Conservation (phyloP, 2,113 vertebrate genomes). For the Gymnogyps californianus region DNA sequence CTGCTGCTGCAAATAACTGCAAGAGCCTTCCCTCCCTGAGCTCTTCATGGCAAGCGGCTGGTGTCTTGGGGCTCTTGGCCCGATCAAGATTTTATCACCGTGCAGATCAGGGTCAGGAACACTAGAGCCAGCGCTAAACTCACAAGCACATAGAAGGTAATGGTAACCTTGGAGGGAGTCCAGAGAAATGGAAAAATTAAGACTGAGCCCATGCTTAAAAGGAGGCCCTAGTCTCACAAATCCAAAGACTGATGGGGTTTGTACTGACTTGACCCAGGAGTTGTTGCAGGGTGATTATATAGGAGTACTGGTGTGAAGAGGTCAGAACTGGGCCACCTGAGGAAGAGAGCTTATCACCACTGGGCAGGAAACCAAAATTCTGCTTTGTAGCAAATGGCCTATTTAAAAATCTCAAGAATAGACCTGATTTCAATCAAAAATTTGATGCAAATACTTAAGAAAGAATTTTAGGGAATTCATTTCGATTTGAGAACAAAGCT, state of each 20-base stretch:
- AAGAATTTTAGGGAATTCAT: neutral
- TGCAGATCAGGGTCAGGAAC: neutral
- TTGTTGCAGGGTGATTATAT: neutral
- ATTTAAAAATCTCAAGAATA: neutral
- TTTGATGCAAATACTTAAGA: neutral
- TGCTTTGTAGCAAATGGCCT: neutral
- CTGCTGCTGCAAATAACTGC: neutral
- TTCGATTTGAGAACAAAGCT: neutral
- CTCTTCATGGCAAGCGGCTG: neutral
- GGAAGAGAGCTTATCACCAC: neutral
- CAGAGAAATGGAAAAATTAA: neutral
- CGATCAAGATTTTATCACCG: accelerated
- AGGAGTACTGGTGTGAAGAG: neutral
- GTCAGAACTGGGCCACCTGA: neutral
- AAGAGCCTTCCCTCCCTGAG: neutral
- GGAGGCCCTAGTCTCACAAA: neutral
- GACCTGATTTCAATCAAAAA: neutral
- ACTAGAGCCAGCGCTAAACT: neutral
- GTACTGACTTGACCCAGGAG: neutral
- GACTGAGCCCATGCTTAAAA: neutral
- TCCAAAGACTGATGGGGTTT: neutral
- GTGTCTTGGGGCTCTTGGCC: neutral
- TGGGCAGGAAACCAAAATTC: neutral
- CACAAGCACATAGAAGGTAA: neutral
- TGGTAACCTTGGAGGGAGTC: neutral